Base-by-base conservation (phyloP, 2,113 vertebrate species). In the Trochalopteron elliotii region DNA sequence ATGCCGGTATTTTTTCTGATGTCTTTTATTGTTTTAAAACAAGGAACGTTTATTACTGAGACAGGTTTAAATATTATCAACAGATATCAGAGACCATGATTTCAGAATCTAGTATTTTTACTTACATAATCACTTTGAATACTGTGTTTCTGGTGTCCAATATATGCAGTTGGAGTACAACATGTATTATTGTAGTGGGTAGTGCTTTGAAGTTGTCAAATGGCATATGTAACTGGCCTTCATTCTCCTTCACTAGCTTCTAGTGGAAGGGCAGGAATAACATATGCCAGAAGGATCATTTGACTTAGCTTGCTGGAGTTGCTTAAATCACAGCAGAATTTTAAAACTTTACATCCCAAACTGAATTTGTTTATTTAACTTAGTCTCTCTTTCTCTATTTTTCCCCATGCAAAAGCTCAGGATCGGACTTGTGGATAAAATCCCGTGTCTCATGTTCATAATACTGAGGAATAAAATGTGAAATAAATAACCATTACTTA, bases 161-260 rank as follows among this genome's bases (percentile, higher is more conserved):
- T 68, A 15, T 39, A 35, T 35, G 24, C 44, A 77, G 3, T 2
- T 68, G 40, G 35, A 87, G 4, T 35, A 83, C 50, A 81, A 20
- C 28, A 42, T 90, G 9, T 91, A 45, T 81, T 81, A 74, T 45
- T 91, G n/a, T 57, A 67, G 50, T 61, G 15, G 49, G 50, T 49
- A 65, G 55, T 81, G 75, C 56, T 94, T 96, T 94, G 59, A 95
- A 95, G 75, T 69, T 95, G 82, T 92, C 79, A 92, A 90, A 92
- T 69, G 69, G 15, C 83, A 19, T 1, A 4, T 94, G 37, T 87
- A 65, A 95, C 52, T 84, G 89, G 28, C 40, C 40, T 94, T 94
- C 35, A 8, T 80, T 83, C 22, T 78, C 40, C 84, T 49, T 47
- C 40, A 93, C 45, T 86, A 96, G 28, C 74, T 95, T 96, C 83